Evolutionary conservation across 2,888 invertebrate genomes (phyloP), one percentile per base, ranked within the genome.

Genomic region (Mechanitis messenoides): DNA sequence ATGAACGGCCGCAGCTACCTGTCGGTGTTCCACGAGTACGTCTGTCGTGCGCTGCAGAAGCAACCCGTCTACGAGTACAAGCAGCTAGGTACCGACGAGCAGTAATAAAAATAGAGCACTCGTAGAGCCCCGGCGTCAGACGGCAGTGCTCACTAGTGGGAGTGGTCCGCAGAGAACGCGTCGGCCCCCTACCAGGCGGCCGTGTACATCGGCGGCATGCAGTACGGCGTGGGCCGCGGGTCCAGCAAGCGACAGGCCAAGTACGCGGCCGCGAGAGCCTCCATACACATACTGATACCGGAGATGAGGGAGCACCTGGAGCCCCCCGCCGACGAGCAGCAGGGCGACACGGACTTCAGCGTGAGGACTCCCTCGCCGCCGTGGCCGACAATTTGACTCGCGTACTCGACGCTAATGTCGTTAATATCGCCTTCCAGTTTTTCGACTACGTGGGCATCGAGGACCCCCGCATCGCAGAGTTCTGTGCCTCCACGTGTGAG

Each of bases 211-310:
- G 96, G 96, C 79, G 95, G 95, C 71, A 95, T 98, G 91, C 95
- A 96, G 78, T 98, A 99, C 86, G 98, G 98, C 5, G 94, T 95
- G 45, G 99, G 99, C 0, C 95, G 94, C 83, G 99, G 98, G 9
- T 95, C 96, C 62, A 98, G 97, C 85, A 99, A 99, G 85, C 97
- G 98, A 71, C 95, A 95, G 81, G 99, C 99, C 38, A 99, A 99
- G 90, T 94, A 96, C 0, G 96, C 97, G 69, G 98, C 99, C 45
- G 98, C 98, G 0, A 92, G 95, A 62, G 94, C 94, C 69, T 97
- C 98, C 55, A 91, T 98, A 46, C 96, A 96, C 85, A 96, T 98
- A 77, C 91, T 98, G 59, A 97, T 98, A 70, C 98, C 98, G 0
- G 96, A 97, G 90, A 96, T 98, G 93, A 93, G 94, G 68, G 94